Percentiles rank a stretch among this genome's conserved stretches.
These are phyloP conservation scores for Oscheius sp. DNA, from an alignment of 1,140 invertebrate genomes.

Conservation along the genomic window DNA sequence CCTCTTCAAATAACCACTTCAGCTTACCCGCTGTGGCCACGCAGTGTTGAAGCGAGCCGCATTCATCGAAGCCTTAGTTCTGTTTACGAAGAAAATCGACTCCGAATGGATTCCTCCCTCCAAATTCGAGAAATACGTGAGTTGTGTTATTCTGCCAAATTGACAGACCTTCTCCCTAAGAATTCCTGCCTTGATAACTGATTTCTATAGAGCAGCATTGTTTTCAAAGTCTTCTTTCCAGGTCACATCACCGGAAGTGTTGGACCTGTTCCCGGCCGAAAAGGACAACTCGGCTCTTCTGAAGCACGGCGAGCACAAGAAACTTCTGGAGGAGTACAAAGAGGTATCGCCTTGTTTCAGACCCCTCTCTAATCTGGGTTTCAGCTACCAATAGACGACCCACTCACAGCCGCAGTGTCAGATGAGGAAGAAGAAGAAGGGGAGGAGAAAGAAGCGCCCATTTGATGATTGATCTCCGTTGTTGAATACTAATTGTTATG, in stretches of 20 bases:
- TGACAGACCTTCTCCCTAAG: not conserved
- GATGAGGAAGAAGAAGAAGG: no score
- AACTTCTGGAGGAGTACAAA: not conserved
- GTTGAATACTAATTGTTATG: no score
- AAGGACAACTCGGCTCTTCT: not conserved
- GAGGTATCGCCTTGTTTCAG: no score
- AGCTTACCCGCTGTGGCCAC: not conserved
- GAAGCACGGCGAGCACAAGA: no score
- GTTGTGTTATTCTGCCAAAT: not conserved
- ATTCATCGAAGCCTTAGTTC: not conserved
- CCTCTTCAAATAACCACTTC: no score
- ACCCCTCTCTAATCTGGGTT: no score
- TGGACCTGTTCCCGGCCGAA: not conserved
- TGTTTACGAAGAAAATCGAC: not conserved
- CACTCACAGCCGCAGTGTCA: no score
- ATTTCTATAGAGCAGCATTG: not conserved
- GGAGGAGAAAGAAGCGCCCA: no score
- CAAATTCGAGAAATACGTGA: not conserved
- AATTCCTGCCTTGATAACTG: not conserved
- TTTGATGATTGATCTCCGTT: no score
- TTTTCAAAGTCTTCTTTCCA: conserved; percentile 1
- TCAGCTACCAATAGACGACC: no score
- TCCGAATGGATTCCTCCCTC: not conserved
- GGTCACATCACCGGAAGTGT: not conserved
- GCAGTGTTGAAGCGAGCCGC: no score